Evolutionary conservation across 2,888 invertebrate genomes (phyloP).

Genomic region (Eristalis pertinax): DNA sequence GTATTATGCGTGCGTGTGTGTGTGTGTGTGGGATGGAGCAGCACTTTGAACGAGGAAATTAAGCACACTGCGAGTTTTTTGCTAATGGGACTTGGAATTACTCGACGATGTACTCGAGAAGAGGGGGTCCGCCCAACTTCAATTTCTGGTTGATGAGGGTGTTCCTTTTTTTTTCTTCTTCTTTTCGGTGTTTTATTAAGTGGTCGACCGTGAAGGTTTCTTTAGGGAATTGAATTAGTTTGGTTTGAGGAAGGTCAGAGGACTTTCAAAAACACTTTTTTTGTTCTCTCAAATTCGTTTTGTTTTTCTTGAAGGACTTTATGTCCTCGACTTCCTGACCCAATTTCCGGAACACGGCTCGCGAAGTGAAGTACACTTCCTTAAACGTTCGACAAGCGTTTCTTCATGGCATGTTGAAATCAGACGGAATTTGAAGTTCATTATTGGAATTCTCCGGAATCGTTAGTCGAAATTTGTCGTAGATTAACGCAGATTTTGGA

Average conservation of each 20-base stretch:
- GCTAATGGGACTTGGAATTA: slow-evolving; percentile 12
- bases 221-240: neutral
- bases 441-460: neutral
- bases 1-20: slow-evolving; percentile 40
- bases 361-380: neutral
- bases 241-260: neutral
- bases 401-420: neutral
- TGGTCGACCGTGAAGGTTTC: neutral
- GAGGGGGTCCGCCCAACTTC: neutral
- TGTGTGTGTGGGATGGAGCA: neutral
- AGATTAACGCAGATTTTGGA: too few relatives aligned
- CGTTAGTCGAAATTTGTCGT: too few relatives aligned
- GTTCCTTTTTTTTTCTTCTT: neutral
- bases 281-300: neutral
- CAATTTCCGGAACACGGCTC: neutral
- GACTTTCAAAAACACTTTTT: neutral
- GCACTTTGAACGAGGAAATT: slow-evolving; percentile 20
- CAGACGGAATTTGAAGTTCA: too few relatives aligned
- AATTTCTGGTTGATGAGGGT: neutral
- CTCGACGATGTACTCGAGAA: neutral
- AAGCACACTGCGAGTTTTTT: slow-evolving; percentile 9
- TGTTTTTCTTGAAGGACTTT: neutral
- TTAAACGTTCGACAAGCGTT: neutral
- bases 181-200: neutral
- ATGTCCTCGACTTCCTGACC: neutral